Evolutionary conservation across 1,140 invertebrate species (phyloP), one percentile per base, ranked within the genome.

Genomic region (Microplitis mediator): DNA sequence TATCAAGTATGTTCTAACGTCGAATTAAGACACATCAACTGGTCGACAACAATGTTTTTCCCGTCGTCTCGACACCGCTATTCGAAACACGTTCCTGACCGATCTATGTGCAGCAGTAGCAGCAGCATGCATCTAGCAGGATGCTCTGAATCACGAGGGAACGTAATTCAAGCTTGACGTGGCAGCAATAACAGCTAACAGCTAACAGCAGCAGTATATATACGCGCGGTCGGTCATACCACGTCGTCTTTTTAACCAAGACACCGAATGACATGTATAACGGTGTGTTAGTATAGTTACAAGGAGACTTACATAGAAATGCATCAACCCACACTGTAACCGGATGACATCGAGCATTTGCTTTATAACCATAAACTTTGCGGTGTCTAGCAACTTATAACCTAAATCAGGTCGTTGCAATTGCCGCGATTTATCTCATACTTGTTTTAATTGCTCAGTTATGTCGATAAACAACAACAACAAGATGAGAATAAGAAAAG

Each of bases 11-110:
- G 70, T 72, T 62, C 9, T n/a, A 72, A 64, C 54, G 51, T 72
- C 70, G 54, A 72, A 72, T 72, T 72, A 72, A 72, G 70, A 72
- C 70, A 72, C 70, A 60, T 72, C 50, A 67, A 54, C 65, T 54
- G 39, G 51, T 6, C 65, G 32, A 51, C 50, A 52, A 45, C 14
- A 60, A 45, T 65, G 70, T 71, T 65, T 71, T 65, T 71, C 62
- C 35, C 56, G 36, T 16, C 56, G 36, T 51, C 51, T 65, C 35
- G 34, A 52, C 70, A 72, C 70, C 70, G 70, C 70, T 72, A 72
- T 72, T 60, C 65, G 11, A 72, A 72, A 72, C 70, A 72, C 70
- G 70, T 72, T 72, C 54, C 45, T 67, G 35, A 58, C 62, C 62
- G 63, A 51, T 36, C 60, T 62, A 62, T 50, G 36, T 45, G 16